Base-by-base conservation (phyloP, 2,888 invertebrate species). In the Andrena marginata region DNA sequence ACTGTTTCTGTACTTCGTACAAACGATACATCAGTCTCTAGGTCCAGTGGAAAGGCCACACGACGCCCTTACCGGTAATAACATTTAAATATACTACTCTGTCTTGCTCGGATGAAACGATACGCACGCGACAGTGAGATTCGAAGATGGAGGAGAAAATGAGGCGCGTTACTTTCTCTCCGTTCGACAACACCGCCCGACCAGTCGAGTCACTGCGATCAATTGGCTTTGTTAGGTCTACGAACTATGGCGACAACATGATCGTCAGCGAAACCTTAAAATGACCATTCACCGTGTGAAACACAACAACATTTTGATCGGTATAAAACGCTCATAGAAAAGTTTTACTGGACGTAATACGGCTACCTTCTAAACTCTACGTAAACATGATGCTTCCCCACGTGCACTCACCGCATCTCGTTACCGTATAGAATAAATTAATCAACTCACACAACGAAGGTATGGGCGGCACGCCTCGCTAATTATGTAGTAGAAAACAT, bases 291-390 rank as follows among this genome's bases (percentile, higher is more conserved):
- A 78, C 72, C 65, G 82, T 76, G 74, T n/a, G 76, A 84, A 89
- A 90, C 89, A 78, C 82, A 89, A 87, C 82, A 84, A 85, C 84
- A 84, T 90, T 91, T 92, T 90, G 88, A 90, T 92, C 91, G 90
- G 92, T 92, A 92, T 92, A 92, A 92, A 92, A 92, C 88, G 89
- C 88, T 91, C 90, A 91, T 92, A 92, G 90, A 92, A 92, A 92
- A 92, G 89, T 92, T 86, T 87, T 85, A 80, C 42, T 87, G 89
- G 89, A 89, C 88, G 89, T 89, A 87, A 84, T 89, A 88, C 84
- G 86, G 56, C 84, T 85, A 87, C 84, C 80, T 62, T 81, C 85
- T 87, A 87, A 83, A 73, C 71, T 56, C 88, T 88, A 89, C 86
- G 70, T 65, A 85, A 89, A 86, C 83, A 76, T 76, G 83, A 88